Conservation (phyloP, 2,888 invertebrate species). For the Philonicus albiceps region DNA sequence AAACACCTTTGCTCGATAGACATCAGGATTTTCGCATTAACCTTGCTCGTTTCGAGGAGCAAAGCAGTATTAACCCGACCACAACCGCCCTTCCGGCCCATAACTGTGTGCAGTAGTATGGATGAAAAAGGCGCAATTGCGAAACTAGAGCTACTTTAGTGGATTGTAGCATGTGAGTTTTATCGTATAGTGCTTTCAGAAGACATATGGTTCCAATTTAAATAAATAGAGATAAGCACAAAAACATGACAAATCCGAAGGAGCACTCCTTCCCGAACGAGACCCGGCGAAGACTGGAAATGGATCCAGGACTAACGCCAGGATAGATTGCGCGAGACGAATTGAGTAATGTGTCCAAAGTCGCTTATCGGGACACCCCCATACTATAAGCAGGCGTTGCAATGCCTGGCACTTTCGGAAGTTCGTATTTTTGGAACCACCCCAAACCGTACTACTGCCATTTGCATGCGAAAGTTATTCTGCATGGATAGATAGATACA, state of each 20-base stretch:
- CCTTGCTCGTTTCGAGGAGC: not conserved
- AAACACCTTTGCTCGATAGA: not conserved
- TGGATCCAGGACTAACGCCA: not conserved
- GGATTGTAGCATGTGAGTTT: not conserved
- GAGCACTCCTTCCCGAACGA: not conserved
- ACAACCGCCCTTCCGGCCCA: not conserved
- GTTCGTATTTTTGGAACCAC: not conserved
- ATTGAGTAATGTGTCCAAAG: slow-evolving; percentile 16
- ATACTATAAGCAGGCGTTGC: not conserved
- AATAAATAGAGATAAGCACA: slow-evolving; percentile 34
- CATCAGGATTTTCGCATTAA: not conserved
- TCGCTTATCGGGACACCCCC: not conserved
- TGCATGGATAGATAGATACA: not conserved
- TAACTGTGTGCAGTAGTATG: not conserved
- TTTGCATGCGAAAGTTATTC: slow-evolving; percentile 3
- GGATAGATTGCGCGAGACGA: slow-evolving; percentile 6
- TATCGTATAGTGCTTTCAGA: not conserved
- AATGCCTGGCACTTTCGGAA: not conserved
- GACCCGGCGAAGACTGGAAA: not conserved
- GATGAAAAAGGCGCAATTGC: not conserved
- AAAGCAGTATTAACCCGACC: not conserved
- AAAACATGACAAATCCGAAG: slow-evolving; percentile 35
- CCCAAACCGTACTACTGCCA: not conserved
- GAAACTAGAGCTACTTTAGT: not conserved
- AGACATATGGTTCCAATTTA: slow-evolving; percentile 19